Percentiles rank a stretch among this genome's conserved stretches.
Evolutionary conservation across 2,888 invertebrate species (phyloP).

Genomic region (Lymantria dispar): DNA sequence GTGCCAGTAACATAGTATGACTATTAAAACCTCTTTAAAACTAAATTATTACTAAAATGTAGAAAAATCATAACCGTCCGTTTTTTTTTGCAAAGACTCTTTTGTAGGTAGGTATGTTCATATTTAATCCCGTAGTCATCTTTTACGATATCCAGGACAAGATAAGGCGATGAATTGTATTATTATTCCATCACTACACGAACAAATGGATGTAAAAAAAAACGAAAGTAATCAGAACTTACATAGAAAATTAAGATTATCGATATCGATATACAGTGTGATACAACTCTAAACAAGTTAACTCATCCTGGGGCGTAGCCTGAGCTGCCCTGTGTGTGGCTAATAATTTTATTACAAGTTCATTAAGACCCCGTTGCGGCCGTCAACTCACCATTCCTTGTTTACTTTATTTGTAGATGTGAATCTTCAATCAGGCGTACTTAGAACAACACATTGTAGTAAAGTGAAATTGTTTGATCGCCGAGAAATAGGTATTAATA

Average conservation of each 20-base stretch:
- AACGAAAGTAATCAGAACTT: neutral
- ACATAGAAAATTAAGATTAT: neutral
- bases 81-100: no score
- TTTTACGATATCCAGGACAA: no score
- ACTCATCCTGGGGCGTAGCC: conserved; percentile 75
- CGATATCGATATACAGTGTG: conserved; percentile 3
- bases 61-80: no score
- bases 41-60: no score
- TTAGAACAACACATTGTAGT: conserved; percentile 4
- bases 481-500: conserved; percentile 8
- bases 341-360: conserved; percentile 82
- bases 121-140: no score
- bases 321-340: conserved; percentile 75
- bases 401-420: conserved; percentile 42
- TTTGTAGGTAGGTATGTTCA: no score
- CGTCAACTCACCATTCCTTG: conserved; percentile 51
- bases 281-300: conserved; percentile 62
- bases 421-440: conserved; percentile 26
- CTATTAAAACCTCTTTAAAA: no score
- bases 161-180: no score
- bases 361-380: conserved; percentile 70
- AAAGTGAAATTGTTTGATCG: conserved; percentile 6
- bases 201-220: neutral
- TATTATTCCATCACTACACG: no score
- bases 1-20: no score